phyloP scores from a whole-genome alignment of 1,140 invertebrate genomes.

The Spodoptera litura region DNA sequence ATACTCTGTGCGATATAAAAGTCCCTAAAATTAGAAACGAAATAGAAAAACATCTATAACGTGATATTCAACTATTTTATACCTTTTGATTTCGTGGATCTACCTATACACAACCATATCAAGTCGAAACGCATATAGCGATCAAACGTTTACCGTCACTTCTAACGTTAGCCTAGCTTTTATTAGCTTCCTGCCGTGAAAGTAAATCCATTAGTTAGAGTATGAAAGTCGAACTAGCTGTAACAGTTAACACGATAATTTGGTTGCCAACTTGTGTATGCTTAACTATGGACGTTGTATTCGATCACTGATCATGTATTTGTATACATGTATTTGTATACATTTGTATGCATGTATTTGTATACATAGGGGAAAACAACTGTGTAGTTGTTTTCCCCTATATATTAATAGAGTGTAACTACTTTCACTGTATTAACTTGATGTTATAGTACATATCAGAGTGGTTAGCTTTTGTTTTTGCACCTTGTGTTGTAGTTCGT shows the following conservation, averaged over 20 bases:
- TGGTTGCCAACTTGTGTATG: not conserved
- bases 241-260: constrained; percentile 8
- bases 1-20: no score
- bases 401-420: constrained; percentile 30
- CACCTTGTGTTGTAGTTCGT: no score
- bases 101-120: not conserved
- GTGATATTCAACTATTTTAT: no score
- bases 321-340: no score
- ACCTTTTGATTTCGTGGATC: no score
- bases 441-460: not conserved
- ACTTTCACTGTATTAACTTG: constrained; percentile 1
- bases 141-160: not conserved
- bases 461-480: not conserved
- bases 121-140: not conserved
- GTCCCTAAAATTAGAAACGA: no score
- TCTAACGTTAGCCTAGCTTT: not conserved
- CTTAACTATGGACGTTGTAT: not conserved
- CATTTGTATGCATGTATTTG: no score
- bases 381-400: constrained; percentile 26
- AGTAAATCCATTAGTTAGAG: constrained; percentile 15
- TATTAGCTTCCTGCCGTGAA: constrained; percentile 5
- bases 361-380: no score
- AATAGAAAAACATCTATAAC: no score
- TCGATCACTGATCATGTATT: constrained; percentile 20
- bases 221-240: constrained; percentile 13